Conservation (phyloP, 2,113 vertebrate species). For the Toxotes jaculatrix region DNA sequence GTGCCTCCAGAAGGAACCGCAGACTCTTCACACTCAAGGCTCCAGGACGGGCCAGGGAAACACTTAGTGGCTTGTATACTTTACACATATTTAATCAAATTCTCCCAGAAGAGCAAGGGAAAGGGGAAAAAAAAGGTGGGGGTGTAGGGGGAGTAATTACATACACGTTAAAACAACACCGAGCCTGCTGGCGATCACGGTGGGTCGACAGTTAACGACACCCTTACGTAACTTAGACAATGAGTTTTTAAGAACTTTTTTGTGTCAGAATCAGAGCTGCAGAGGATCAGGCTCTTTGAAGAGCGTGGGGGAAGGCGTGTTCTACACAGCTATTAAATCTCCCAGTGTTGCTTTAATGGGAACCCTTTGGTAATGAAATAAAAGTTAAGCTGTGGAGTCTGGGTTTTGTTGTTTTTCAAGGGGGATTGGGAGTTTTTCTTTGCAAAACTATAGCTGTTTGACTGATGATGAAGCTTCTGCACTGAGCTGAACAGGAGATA, state of each 20-base stretch:
- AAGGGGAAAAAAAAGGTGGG: background rate
- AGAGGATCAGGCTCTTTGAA: constrained; percentile 56
- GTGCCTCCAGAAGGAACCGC: constrained; percentile 58
- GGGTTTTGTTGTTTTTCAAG: constrained; percentile 23
- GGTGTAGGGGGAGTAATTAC: constrained; percentile 69
- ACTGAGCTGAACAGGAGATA: background rate
- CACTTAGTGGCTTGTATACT: constrained; percentile 65
- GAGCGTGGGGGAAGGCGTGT: constrained; percentile 38
- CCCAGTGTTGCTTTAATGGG: constrained; percentile 58
- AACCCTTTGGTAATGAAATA: constrained; percentile 63
- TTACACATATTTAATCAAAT: constrained; percentile 71
- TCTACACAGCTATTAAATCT: constrained; percentile 46
- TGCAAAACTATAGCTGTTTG: background rate
- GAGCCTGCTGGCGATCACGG: constrained; percentile 60
- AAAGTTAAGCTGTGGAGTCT: constrained; percentile 54
- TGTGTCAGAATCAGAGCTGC: constrained; percentile 36
- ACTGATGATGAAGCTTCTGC: constrained; percentile 12
- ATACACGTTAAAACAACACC: constrained; percentile 75
- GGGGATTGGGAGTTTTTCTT: constrained; percentile 12
- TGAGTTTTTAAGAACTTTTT: constrained; percentile 50
- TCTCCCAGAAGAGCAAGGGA: constrained; percentile 54
- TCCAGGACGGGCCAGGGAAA: constrained; percentile 48
- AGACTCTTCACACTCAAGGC: constrained; percentile 52
- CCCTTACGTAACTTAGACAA: constrained; percentile 64
- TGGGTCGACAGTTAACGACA: constrained; percentile 61